Evolutionary conservation across 2,888 invertebrate genomes (phyloP).

Genomic region (Nemoura dubitans): DNA sequence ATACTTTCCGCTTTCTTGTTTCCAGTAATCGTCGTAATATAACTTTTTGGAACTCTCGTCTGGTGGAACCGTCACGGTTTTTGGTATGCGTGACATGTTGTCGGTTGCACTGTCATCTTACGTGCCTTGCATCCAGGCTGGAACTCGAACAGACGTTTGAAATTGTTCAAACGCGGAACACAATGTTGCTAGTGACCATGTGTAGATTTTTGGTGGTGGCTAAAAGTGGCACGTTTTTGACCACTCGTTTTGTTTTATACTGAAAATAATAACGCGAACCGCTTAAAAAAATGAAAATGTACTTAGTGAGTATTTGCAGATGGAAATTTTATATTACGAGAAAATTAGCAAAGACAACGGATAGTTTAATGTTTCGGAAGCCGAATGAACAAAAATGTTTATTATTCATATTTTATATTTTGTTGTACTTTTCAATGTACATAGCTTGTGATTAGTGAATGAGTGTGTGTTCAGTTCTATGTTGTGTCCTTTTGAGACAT

Average conservation of each 20-base stretch:
- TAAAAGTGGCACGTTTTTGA: constrained; percentile 30
- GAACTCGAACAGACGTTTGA: constrained; percentile 26
- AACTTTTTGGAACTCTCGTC: too few species aligned
- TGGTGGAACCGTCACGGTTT: not conserved
- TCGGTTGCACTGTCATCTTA: not conserved
- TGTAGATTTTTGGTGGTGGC: constrained; percentile 39
- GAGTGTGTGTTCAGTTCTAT: constrained; percentile 27
- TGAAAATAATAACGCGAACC: constrained; percentile 25
- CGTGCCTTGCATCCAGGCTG: constrained; percentile 18
- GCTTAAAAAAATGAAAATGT: constrained; percentile 26
- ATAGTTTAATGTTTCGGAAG: constrained; percentile 7
- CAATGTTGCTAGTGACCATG: not conserved
- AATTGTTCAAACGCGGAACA: not conserved
- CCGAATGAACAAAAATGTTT: constrained; percentile 31
- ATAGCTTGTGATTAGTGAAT: constrained; percentile 37
- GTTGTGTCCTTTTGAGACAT: not conserved
- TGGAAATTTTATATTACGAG: constrained; percentile 21
- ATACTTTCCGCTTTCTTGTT: too few species aligned
- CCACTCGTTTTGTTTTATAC: constrained; percentile 40
- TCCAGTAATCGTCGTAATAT: too few species aligned
- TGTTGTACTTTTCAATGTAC: constrained; percentile 39
- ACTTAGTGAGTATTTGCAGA: constrained; percentile 33
- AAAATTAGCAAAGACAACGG: not conserved
- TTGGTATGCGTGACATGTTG: not conserved
- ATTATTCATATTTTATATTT: constrained; percentile 40